A percentile compares a stretch with the other conserved stretches of the same genome.
Conservation (phyloP, 2,113 vertebrate genomes). For the Phalacrocorax pelagicus region DNA sequence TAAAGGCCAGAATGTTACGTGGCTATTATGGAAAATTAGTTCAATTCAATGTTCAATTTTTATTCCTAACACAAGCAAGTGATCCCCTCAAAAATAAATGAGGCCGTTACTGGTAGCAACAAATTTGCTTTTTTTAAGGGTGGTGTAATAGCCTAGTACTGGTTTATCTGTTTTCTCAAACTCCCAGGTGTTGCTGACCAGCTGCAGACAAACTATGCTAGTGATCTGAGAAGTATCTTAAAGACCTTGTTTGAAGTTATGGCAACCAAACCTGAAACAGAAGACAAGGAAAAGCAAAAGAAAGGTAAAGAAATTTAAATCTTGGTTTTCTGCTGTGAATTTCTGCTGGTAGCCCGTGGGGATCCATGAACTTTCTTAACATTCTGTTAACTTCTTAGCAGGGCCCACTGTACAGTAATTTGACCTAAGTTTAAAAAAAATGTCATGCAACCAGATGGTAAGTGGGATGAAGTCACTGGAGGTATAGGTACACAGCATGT, state of each 20-base stretch:
- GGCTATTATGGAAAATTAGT: not conserved
- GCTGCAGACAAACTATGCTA: constrained; percentile 97
- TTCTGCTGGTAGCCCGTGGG: not conserved
- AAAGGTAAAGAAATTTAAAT: constrained; percentile 77
- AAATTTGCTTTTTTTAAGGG: not conserved
- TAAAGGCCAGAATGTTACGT: not conserved
- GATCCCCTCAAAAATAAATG: not conserved
- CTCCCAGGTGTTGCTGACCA: constrained; percentile 92
- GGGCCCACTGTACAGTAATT: not conserved
- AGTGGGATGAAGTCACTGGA: not conserved
- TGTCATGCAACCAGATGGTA: not conserved
- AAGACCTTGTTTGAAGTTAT: constrained; percentile 98
- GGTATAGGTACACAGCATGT: not conserved
- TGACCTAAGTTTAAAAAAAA: not conserved
- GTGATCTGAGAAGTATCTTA: constrained; percentile 93
- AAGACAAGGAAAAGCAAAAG: constrained; percentile 85
- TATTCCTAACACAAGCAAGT: not conserved
- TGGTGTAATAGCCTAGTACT: not conserved
- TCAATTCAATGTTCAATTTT: not conserved
- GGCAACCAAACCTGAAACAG: constrained; percentile 92
- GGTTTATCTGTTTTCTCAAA: not conserved
- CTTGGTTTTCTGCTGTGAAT: not conserved
- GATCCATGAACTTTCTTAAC: not conserved
- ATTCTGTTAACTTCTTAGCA: not conserved
- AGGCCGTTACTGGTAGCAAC: not conserved